These are phyloP conservation scores for Microvelia longipes DNA, from an alignment of 1,140 invertebrate species.

Conservation along the genomic window DNA sequence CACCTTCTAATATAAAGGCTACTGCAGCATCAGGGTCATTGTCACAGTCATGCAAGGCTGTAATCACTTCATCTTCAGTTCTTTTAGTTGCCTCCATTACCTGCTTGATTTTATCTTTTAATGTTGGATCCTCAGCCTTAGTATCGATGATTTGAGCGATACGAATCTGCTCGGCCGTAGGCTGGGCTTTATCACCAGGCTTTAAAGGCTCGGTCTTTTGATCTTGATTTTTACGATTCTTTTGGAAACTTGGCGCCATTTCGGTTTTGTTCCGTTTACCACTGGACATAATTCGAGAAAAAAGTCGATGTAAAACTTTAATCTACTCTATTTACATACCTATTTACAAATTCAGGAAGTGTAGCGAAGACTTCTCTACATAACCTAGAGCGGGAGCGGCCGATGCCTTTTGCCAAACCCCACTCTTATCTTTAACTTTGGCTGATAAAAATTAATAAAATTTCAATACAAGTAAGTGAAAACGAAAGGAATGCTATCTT, in stretches of 20 bases:
- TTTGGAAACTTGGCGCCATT: slow-evolving; percentile 1
- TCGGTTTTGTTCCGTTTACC: slow-evolving; percentile 1
- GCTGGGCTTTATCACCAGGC: slow-evolving; percentile 20
- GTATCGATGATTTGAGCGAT: slow-evolving; percentile 52
- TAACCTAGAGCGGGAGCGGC: slow-evolving; percentile 2
- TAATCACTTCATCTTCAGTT: slow-evolving; percentile 65
- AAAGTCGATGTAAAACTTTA: not conserved
- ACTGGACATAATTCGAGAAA: not conserved
- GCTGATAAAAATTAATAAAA: not conserved
- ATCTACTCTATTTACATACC: slow-evolving; percentile 4
- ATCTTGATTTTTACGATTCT: not conserved
- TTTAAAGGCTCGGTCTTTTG: not conserved
- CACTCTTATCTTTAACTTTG: not conserved
- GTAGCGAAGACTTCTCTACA: not conserved
- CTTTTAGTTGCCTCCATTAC: slow-evolving; percentile 65
- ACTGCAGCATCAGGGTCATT: slow-evolving; percentile 58
- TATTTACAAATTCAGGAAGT: slow-evolving; percentile 5
- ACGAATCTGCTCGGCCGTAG: slow-evolving; percentile 44
- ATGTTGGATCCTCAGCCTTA: slow-evolving; percentile 44
- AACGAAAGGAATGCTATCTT: not conserved
- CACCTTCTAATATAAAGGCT: slow-evolving; percentile 56
- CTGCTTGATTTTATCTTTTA: slow-evolving; percentile 54
- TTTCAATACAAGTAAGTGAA: not conserved
- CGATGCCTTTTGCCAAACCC: not conserved
- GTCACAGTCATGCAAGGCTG: slow-evolving; percentile 66